Base-by-base conservation (phyloP, 2,113 vertebrate genomes). In the Corythoichthys intestinalis region DNA sequence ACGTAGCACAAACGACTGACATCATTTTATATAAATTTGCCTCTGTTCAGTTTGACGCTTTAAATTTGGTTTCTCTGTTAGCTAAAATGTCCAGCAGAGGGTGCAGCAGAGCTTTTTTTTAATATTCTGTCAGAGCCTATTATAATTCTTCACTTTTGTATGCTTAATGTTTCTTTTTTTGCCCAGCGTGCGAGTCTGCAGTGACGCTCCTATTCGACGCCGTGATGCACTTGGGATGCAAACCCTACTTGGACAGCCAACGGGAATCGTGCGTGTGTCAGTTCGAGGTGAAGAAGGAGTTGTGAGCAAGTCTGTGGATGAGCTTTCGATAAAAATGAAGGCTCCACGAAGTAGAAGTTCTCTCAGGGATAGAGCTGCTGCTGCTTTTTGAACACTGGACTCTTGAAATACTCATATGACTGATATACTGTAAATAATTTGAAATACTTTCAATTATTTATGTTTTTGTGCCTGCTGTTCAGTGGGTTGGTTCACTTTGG, bases 181-280 rank as follows among this genome's bases (percentile, higher is more conserved):
- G 14, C 74, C 58, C 92, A 99, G 96, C 95, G 0, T 99, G 97
- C 81, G 94, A 99, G 77, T 94, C 94, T 2, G 85, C 95, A 0
- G 95, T 98, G 79, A 94, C 91, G 17, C 89, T 99, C 75, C 78
- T 99, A 69, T 98, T 98, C 64, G 96, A 98, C 73, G 92, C 94
- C 0, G 95, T 99, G 8, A 95, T 98, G 87, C 96, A 98, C 73
- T 72, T 99, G 80, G 97, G 97, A 71, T 99, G 97, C 76, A 98
- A 98, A 61, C 97, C 97, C 0, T 99, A 96, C 87, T 89, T 99
- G 92, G 97, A 99, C 73, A 96, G 97, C 75, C 97, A 99, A 79
- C 91, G 95, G 65, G 93, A 93, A 1, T 94, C 96, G 0, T 99
- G 97, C 17, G 86, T 91, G 72, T 99, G 97, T 80, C 94, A 2